Conservation (phyloP, 2,797 vertebrate species). For the Picus viridis region DNA sequence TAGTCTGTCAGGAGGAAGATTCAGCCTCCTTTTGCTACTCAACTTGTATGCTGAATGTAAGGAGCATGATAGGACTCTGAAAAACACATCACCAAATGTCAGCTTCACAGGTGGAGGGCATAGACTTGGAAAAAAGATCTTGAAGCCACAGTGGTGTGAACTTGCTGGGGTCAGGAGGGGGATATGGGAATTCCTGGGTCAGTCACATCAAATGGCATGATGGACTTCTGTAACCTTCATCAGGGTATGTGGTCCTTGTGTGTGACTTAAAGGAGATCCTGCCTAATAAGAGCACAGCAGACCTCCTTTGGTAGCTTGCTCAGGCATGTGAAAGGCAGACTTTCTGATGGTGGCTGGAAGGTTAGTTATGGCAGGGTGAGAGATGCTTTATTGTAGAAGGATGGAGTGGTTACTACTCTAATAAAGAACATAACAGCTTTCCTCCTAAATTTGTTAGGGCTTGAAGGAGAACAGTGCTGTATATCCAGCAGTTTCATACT, state of each 20-base stretch:
- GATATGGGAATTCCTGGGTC: background rate
- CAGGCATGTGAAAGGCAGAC: background rate
- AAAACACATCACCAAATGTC: background rate
- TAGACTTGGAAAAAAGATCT: background rate
- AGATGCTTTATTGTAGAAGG: background rate
- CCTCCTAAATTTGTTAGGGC: background rate
- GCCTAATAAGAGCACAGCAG: background rate
- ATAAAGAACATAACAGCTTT: background rate
- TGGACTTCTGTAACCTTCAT: background rate
- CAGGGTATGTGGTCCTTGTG: background rate
- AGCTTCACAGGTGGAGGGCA: background rate
- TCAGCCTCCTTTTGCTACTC: background rate
- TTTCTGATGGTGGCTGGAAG: background rate
- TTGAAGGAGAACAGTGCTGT: background rate
- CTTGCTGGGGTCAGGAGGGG: background rate
- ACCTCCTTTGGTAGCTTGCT: background rate
- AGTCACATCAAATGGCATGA: background rate
- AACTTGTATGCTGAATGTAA: background rate
- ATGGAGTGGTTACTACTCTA: background rate
- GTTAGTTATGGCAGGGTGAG: background rate
- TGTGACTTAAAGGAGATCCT: background rate
- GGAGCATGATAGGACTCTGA: background rate
- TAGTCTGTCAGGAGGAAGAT: background rate
- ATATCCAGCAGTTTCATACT: background rate
- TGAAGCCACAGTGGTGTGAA: background rate